phyloP scores from a whole-genome alignment of 2,888 invertebrate genomes.

The Dorcus parallelipipedus region DNA sequence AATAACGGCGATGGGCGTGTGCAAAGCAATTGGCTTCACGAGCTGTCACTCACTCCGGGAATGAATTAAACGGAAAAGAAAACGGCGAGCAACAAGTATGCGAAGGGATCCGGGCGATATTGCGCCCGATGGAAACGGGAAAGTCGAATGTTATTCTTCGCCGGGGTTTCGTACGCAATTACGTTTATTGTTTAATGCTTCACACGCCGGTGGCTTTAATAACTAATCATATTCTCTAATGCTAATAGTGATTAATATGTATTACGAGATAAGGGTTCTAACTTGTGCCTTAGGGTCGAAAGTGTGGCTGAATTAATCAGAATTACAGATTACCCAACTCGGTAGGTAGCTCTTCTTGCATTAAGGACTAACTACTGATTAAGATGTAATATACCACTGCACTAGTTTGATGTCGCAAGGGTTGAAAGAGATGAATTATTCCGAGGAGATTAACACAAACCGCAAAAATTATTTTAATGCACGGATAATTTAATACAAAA shows the following conservation, averaged over 20 bases:
- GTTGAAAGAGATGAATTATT: too few relatives aligned
- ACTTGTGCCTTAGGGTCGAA: conserved; percentile 18
- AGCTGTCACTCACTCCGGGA: too few relatives aligned
- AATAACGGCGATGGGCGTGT: too few relatives aligned
- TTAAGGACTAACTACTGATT: conserved; percentile 1
- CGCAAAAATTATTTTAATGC: too few relatives aligned
- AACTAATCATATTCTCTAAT: conserved; percentile 12
- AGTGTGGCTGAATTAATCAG: conserved; percentile 31
- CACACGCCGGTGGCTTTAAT: neutral
- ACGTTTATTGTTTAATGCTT: neutral
- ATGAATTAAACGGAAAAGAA: too few relatives aligned
- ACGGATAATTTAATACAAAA: too few relatives aligned
- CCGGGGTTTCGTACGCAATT: neutral
- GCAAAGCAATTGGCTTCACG: too few relatives aligned
- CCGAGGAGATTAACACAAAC: too few relatives aligned
- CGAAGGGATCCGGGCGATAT: too few relatives aligned
- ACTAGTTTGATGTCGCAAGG: neutral
- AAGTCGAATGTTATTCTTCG: too few relatives aligned
- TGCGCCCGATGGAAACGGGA: too few relatives aligned
- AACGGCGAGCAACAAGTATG: too few relatives aligned
- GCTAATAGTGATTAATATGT: conserved; percentile 31
- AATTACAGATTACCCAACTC: conserved; percentile 28
- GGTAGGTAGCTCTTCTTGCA: conserved; percentile 2
- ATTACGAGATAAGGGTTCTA: conserved; percentile 23
- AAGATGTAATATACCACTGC: conserved; percentile 3